Conservation (phyloP, 2,113 vertebrate genomes). For the Hoplias malabaricus region DNA sequence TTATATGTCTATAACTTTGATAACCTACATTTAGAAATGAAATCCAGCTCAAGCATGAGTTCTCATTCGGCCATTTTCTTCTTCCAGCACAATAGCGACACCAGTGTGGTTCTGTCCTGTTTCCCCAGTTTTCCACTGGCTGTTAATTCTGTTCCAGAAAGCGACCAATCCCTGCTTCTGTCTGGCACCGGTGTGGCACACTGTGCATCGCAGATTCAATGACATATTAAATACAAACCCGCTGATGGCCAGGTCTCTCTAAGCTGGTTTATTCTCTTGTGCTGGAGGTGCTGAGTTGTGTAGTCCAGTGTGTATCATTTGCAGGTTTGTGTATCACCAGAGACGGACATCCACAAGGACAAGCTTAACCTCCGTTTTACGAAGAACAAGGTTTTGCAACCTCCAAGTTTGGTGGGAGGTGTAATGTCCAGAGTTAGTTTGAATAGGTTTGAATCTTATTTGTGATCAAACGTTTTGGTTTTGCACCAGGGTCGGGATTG, state of each 20-base stretch:
- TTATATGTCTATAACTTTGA: too few relatives aligned
- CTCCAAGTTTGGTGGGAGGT: background rate
- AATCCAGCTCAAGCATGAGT: background rate
- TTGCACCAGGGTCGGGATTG: too few relatives aligned
- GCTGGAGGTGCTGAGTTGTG: conserved; percentile 47
- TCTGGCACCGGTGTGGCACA: conserved; percentile 60
- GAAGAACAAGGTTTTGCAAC: conserved; percentile 27
- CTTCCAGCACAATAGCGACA: conserved; percentile 42
- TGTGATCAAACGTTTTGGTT: too few relatives aligned
- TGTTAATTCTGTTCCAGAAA: background rate
- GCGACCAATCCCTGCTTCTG: conserved; percentile 32
- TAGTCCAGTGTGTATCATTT: conserved; percentile 65
- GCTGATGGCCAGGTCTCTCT: conserved; percentile 58
- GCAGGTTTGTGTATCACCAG: conserved; percentile 53
- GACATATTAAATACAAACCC: conserved; percentile 67
- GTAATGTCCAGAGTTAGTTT: too few relatives aligned
- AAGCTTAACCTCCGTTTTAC: conserved; percentile 69
- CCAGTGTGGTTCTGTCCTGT: conserved; percentile 24
- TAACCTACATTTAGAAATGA: conserved; percentile 3
- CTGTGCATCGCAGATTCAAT: conserved; percentile 59
- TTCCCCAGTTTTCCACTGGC: background rate
- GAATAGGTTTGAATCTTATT: background rate
- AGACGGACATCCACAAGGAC: conserved; percentile 31
- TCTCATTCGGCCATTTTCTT: conserved; percentile 22
- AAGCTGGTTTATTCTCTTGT: conserved; percentile 53